phyloP scores from a whole-genome alignment of 2,888 invertebrate species.

The Parelbella ahira region DNA sequence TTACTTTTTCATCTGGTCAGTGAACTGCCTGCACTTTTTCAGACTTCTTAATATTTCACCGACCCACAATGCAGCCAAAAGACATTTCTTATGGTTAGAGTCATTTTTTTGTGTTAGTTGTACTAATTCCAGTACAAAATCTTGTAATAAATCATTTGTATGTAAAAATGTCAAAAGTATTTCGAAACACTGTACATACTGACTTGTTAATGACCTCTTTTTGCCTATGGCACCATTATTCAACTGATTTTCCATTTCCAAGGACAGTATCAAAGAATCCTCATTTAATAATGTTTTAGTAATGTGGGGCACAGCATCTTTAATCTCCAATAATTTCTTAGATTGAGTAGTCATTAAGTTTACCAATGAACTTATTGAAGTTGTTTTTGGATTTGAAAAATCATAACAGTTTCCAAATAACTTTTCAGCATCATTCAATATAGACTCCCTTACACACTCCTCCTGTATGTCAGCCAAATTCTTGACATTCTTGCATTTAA shows the following conservation, averaged over 20 bases:
- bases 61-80: conserved; percentile 77
- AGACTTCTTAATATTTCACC: conserved; percentile 68
- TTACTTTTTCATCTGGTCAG: conserved; percentile 49
- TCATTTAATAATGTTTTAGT: conserved; percentile 53
- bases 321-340: conserved; percentile 45
- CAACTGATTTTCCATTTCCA: conserved; percentile 50
- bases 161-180: conserved; percentile 75
- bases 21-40: conserved; percentile 56
- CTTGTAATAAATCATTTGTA: conserved; percentile 67
- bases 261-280: conserved; percentile 58
- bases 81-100: conserved; percentile 44
- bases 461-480: conserved; percentile 60
- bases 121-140: conserved; percentile 67
- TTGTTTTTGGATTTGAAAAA: conserved; percentile 51
- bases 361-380: conserved; percentile 48
- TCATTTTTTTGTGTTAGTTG: conserved; percentile 53
- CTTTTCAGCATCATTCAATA: conserved; percentile 57
- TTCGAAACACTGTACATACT: conserved; percentile 74
- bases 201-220: conserved; percentile 36
- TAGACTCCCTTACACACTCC: conserved; percentile 50
- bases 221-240: conserved; percentile 31
- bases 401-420: conserved; percentile 52
- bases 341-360: conserved; percentile 45
- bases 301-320: conserved; percentile 40
- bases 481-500: conserved; percentile 57